Evolutionary conservation across 2,888 invertebrate species (phyloP).

Genomic region (Pseudanteris insignis): DNA sequence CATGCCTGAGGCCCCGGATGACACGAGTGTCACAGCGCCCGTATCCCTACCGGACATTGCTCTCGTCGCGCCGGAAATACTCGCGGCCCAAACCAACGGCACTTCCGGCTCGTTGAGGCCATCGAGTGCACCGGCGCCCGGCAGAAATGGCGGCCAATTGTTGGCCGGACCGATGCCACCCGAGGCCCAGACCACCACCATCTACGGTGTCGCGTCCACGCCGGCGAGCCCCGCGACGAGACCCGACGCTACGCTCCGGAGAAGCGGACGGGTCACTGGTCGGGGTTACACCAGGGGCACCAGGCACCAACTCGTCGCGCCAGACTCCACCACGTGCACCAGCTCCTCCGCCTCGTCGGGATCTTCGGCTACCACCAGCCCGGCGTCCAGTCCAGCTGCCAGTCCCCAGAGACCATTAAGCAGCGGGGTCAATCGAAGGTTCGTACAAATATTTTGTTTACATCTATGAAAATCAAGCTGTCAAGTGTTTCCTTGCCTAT

Average conservation of each 20-base stretch:
- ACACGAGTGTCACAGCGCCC: constrained; percentile 48
- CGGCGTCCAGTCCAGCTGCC: constrained; percentile 51
- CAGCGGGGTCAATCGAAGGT: constrained; percentile 48
- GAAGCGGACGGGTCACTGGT: constrained; percentile 31
- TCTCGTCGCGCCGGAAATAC: constrained; percentile 60
- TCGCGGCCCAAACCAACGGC: constrained; percentile 61
- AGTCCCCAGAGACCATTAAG: constrained; percentile 54
- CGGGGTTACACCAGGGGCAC: constrained; percentile 13
- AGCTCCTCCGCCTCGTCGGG: constrained; percentile 50
- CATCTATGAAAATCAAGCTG: no score
- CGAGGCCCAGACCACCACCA: neutral
- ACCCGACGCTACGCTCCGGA: constrained; percentile 15
- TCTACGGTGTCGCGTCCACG: constrained; percentile 47
- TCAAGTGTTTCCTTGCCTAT: no score
- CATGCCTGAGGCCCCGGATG: constrained; percentile 61
- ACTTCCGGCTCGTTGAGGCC: constrained; percentile 53
- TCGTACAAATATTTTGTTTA: no score
- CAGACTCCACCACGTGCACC: constrained; percentile 50
- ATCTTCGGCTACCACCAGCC: constrained; percentile 48
- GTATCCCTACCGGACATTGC: constrained; percentile 61
- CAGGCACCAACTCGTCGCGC: constrained; percentile 27
- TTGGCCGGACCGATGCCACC: neutral
- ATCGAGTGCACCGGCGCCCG: constrained; percentile 55
- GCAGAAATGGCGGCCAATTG: constrained; percentile 47
- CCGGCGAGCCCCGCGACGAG: constrained; percentile 46